Base-by-base conservation (phyloP, 2,888 invertebrate genomes). In the Eubasilissa splendida region DNA sequence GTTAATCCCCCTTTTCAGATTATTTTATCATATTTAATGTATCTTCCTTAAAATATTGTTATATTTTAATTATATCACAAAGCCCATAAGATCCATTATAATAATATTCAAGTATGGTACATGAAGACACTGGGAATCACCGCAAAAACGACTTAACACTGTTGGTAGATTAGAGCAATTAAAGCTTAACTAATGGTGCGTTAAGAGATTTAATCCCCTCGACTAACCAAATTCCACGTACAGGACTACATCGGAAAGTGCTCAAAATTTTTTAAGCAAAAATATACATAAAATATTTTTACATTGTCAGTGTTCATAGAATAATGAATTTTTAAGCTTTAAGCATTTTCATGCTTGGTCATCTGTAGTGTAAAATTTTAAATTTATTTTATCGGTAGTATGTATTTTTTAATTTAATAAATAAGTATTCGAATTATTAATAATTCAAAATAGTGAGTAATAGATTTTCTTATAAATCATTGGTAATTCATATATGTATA, bases 171-270 rank as follows among this genome's bases (percentile, higher is more conserved):
- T 70, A 80, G 65, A 42, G 82, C 83, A 82, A 83, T 83, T 52
- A 85, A 86, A 85, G 86, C 85, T 60, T 85, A 85, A 85, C 87
- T 88, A 88, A 88, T 88, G 88, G 88, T 85, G 87, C 87, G 87
- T 88, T 86, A 88, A 87, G 86, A 87, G 87, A 88, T 87, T 88
- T 88, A 87, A 88, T 88, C 88, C 87, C 87, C 80, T 70, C 59
- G 63, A 63, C 60, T 53, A 71, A 65, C 73, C 63, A 56, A 76
- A 79, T 76, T 82, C 70, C 78, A 76, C 77, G 76, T 65, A 76
- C 77, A 79, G 54, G 42, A 66, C 58, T 14, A 9, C 52, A 63
- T 59, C 12, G 33, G 63, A 7, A 63, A 11, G 2, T 11, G 33
- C 33, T 14, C 9, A 5, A 31, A 56, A 22, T 31, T 33, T 54